Evolutionary conservation across 2,113 vertebrate species (phyloP), one percentile per base, ranked within the genome.

Genomic region (Entelurus aequoreus): DNA sequence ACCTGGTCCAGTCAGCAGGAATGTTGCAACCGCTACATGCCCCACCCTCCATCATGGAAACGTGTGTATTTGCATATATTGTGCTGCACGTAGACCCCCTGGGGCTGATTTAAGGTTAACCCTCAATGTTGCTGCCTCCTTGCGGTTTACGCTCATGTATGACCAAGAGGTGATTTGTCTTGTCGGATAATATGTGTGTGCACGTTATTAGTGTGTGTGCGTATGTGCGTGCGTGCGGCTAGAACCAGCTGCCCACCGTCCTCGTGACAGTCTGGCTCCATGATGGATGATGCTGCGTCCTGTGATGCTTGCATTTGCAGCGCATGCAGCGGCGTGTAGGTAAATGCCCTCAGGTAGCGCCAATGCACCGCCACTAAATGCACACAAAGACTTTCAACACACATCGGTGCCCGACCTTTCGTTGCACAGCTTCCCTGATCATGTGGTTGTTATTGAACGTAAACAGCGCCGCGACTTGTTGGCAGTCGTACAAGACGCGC

Each of bases 161-260:
- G 79, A 79, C 72, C 82, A 79, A 64, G 63, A 15, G 62, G 78
- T 76, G 65, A 86, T 90, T 87, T 81, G 78, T 88, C 83, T 83
- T 85, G 76, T 86, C 75, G 62, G 51, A 74, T 71, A 9, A 12
- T 71, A 61, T 71, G 66, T 68, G 63, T 65, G 62, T 54, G 54
- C 65, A 49, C 63, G 62, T 13, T 28, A 28, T 28, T 28, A 28
- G 49, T 62, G 14, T 63, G 54, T 64, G 62, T 49, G 66, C 57
- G 57, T 63, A 42, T 57, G 5, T 50, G 54, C 11, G 54, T 66
- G 53, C 63, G 59, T 13, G 54, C 11, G 64, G 72, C 67, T 74
- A 69, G 75, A 62, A 44, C 78, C 84, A 85, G 84, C 80, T 83
- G 83, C 75, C 77, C 83, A 68, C 76, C 66, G 74, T 83, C 69